Base-by-base conservation (phyloP, 2,888 invertebrate species). In the Cremastobaeus sp. region DNA sequence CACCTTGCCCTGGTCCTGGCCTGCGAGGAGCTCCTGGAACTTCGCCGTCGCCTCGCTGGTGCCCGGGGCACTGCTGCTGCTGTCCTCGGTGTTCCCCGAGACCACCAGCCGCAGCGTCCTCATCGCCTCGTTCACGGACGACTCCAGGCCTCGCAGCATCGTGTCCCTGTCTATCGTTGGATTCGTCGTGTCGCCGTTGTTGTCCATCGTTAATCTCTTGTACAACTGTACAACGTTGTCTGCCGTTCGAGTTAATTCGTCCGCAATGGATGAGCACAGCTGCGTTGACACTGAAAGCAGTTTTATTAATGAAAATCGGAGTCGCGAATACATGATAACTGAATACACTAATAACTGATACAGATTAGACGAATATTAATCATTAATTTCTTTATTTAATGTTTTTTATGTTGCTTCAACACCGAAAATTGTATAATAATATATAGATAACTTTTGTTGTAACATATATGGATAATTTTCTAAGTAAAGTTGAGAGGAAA, bases 161-260 rank as follows among this genome's bases (percentile, higher is more conserved):
- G 89, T 89, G 21, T 88, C 87, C 73, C 88, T 85, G 62, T 88
- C 88, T 41, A 81, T 82, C 68, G 77, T 79, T 37, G 83, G 83
- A 66, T 77, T 80, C 50, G 65, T 82, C 57, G 79, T 73, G 65
- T 87, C 87, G 25, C 86, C 85, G 12, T 86, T 84, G 48, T 90
- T 90, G 77, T 92, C 91, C 69, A 88, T 82, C 6, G 91, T 88
- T 68, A 94, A 86, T 59, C 92, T 90, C 68, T 92, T 90, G 86
- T 93, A 93, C 47, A 94, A 88, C 84, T 92, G 92, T 1, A 92
- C 92, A 35, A 94, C 92, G 81, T 92, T 92, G 77, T 92, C 90
- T 1, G 93, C 92, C 0, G 93, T 92, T 76, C 90, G 89, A 5
- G 92, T 92, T 71, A 93, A 86, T 83, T 92, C 91, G 74, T 90